Base-by-base conservation (phyloP, 1,140 invertebrate species). In the Bombus confusus region DNA sequence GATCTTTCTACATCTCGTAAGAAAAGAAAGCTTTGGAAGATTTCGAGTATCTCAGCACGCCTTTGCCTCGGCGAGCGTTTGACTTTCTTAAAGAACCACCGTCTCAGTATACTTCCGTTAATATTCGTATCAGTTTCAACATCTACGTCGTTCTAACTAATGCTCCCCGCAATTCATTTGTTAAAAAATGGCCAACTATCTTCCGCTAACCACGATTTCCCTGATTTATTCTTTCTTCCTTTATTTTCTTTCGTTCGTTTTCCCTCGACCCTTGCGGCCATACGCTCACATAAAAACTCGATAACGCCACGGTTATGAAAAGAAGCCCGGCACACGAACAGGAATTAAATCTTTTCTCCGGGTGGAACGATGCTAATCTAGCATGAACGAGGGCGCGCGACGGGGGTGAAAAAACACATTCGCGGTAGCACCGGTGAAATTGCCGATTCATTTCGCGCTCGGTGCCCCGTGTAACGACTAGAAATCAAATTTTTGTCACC, bases 401-500 rank as follows among this genome's bases (percentile, higher is more conserved):
- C 12, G 9, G 25, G 57, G 31, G n/a, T 39, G 22, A 34, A 22
- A 22, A 47, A 15, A 52, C n/a, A 76, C 34, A 37, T 64, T 31
- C 3, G 28, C 28, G 9, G 73, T 52, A 18, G n/a, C 73, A n/a
- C 73, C 13, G 25, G 8, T 28, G 41, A 66, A 83, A 83, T 83
- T 77, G 76, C 59, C 81, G 73, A 68, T 83, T 84, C 75, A 15
- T 34, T 78, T 71, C 47, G 39, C 75, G 47, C 66, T n/a, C 5
- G 77, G 28, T 31, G 34, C 62, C 1, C 18, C 64, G 31, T 18
- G 22, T 18, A 8, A 15, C 59, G 12, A 66, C 34, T 41, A 76
- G 13, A 9, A 75, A 89, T 86, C 79, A 83, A 83, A 87, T 62
- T 75, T 85, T 62, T 68, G 75, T 88, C 84, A 59, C 68, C 59